Base-by-base conservation (phyloP, 2,888 invertebrate genomes). In the Atherix ibis region DNA sequence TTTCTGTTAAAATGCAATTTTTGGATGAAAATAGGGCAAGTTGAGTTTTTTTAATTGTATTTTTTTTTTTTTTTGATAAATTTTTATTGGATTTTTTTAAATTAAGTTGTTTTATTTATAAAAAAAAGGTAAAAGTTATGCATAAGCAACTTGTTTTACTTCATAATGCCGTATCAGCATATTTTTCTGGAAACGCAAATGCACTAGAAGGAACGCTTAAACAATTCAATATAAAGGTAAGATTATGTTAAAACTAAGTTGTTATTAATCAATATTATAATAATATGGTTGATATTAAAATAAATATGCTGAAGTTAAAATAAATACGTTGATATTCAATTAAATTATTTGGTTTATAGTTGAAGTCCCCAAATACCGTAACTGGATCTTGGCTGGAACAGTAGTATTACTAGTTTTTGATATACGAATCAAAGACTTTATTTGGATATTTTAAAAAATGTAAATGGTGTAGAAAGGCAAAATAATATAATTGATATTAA, bases 151-250 rank as follows among this genome's bases (percentile, higher is more conserved):
- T 97, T 43, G 68, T 94, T 36, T 65, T 97, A 47, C 87, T 95
- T 63, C 94, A 97, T 65, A 94, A 94, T 64, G 95, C 95, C 2
- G 79, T 94, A 38, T 84, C 92, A 19, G 92, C 94, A 5, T 97
- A 94, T 65, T 95, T 94, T 66, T 88, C 91, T 50, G 94, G 95
- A 35, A 97, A 97, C 68, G 87, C 88, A 57, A 73, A 78, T 40
- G 87, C 89, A 40, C 65, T 97, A 36, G 94, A 95, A 58, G 83
- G 87, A 17, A 91, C 94, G 14, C 68, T 95, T 46, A 84, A 89
- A 50, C 92, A 94, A 67, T 95, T 95, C 65, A 89, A 84, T 64
- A 84, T 94, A 54, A 88, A 84, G 65, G 73, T 83, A 46, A 39
- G 10, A 32, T 27, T 31, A 13, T n/a, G n/a, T n/a, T n/a, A n/a